Base-by-base conservation (phyloP, 1,140 invertebrate genomes). In the Eueides isabella region DNA sequence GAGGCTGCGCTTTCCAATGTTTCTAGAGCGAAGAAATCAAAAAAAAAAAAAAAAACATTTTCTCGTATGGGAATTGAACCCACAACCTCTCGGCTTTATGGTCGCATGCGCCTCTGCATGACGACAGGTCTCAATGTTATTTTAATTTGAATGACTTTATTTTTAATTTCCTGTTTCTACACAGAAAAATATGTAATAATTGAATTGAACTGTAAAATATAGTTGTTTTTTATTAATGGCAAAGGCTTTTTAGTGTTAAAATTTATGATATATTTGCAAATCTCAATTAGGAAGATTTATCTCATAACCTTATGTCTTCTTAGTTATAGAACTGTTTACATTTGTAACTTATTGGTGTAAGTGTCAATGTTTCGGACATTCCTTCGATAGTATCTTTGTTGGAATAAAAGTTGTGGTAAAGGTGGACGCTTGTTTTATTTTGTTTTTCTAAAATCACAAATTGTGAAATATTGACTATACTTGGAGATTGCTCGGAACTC, bases 381-480 rank as follows among this genome's bases (percentile, higher is more conserved):
- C 61, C 61, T 63, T 63, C 71, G 80, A 82, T 83, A 84, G 79
- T 84, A 67, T 75, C 74, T 75, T 79, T 87, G 79, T 87, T 87
- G 81, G 77, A 81, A 88, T 84, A 86, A 87, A 83, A 84, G 66
- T 82, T 82, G 72, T 85, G 83, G 84, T 88, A 85, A 84, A 85
- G 80, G 78, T 79, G 41, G 44, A 75, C n/a, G 28, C 2, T 35
- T 44, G 67, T 30, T 74, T 67, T 33, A 55, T 63, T 72, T 65
- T 66, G 16, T 16, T 23, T n/a, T 23, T 16, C 41, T 19, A 5
- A 19, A 19, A 5, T 19, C 1, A 9, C 19, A 6, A 38, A 0
- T 16, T 48, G 5, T 23, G 19, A 9, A 19, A n/a, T 44, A 44
- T 41, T 41, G 14, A 11, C 7, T 33, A 9, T 33, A 31, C 6